These are phyloP conservation scores for Toxotes jaculatrix DNA, from an alignment of 2,113 vertebrate genomes.

Conservation along the genomic window DNA sequence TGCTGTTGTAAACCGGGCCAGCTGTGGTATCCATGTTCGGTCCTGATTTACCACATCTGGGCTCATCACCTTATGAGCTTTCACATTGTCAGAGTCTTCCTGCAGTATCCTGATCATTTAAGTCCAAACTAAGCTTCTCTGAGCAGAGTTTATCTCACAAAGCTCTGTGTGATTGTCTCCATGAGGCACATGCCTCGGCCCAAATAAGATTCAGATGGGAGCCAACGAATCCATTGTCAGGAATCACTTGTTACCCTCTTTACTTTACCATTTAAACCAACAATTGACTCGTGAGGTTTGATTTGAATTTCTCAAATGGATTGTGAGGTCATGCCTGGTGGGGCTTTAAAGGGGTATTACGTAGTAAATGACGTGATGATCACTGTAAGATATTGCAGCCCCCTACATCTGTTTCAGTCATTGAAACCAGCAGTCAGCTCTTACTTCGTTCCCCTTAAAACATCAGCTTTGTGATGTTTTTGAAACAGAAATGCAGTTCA, in stretches of 20 bases:
- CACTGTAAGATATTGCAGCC: conserved; percentile 9
- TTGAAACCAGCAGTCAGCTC: conserved; percentile 21
- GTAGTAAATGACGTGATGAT: conserved; percentile 26
- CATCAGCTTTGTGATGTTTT: background rate
- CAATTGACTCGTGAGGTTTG: conserved; percentile 36
- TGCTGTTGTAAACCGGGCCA: conserved; percentile 43
- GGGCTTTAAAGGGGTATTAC: conserved; percentile 25
- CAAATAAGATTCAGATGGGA: conserved; percentile 74
- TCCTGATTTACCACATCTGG: conserved; percentile 70
- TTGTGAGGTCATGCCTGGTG: conserved; percentile 43
- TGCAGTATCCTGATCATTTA: conserved; percentile 58
- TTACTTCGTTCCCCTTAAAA: background rate
- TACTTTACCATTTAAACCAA: conserved; percentile 28
- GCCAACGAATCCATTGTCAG: conserved; percentile 43
- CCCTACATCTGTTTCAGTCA: background rate
- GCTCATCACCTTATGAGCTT: conserved; percentile 65
- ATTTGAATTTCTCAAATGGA: conserved; percentile 45
- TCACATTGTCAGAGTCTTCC: conserved; percentile 62
- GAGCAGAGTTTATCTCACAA: conserved; percentile 70
- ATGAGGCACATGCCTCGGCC: conserved; percentile 35
- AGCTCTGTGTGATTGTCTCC: conserved; percentile 74
- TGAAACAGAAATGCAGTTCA: background rate
- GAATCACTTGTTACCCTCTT: conserved; percentile 46
- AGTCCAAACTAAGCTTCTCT: conserved; percentile 64
- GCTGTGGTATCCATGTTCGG: conserved; percentile 54